Conservation (phyloP, 2,888 invertebrate species). For the Ephialtes manifestator region DNA sequence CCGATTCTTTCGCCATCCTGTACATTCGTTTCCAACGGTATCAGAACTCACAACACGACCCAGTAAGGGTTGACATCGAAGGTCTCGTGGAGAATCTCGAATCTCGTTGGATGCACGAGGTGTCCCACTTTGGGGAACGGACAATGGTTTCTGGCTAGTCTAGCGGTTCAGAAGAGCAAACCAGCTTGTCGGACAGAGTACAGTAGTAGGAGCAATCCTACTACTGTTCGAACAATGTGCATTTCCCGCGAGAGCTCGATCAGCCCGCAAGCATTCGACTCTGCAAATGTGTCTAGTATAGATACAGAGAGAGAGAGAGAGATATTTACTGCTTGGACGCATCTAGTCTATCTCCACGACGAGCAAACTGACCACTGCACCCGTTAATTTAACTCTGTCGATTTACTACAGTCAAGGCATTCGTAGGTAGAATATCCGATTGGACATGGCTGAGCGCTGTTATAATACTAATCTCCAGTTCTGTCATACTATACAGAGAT, state of each 20-base stretch:
- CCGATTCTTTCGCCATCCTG: not conserved
- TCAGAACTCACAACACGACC: conserved; percentile 51
- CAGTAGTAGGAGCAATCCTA: conserved; percentile 38
- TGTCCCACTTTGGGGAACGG: conserved; percentile 62
- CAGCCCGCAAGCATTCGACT: conserved; percentile 46
- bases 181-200: conserved; percentile 38
- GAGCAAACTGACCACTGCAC: conserved; percentile 33
- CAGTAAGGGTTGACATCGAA: not conserved
- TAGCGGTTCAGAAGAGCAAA: conserved; percentile 51
- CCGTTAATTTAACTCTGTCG: conserved; percentile 71
- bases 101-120: conserved; percentile 35
- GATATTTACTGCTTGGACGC: conserved; percentile 49
- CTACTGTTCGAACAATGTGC: conserved; percentile 39
- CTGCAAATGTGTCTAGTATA: conserved; percentile 45
- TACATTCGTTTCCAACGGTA: not conserved
- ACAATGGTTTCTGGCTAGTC: conserved; percentile 52
- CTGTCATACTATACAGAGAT: not conserved
- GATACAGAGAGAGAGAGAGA: conserved; percentile 5
- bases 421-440: conserved; percentile 37
- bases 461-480: conserved; percentile 9
- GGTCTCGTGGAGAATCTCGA: conserved; percentile 26
- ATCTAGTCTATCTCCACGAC: conserved; percentile 35
- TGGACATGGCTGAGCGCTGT: conserved; percentile 20
- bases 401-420: conserved; percentile 59
- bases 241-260: conserved; percentile 62